phyloP scores from a whole-genome alignment of 2,888 invertebrate genomes.

The Mechanitis messenoides region DNA sequence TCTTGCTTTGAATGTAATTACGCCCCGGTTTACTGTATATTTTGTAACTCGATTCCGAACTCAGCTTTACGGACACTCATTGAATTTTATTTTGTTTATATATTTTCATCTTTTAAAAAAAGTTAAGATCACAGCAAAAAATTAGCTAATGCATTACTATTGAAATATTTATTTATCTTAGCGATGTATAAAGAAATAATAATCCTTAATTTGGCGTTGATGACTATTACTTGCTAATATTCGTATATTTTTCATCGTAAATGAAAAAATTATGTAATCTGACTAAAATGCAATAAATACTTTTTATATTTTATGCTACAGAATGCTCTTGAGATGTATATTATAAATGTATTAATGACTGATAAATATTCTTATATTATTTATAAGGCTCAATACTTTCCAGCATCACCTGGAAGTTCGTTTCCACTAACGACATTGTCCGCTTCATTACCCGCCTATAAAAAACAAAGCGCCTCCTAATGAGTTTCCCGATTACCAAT shows the following conservation, averaged over 20 bases:
- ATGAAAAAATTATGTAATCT: no score
- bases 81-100: conserved; percentile 17
- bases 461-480: conserved; percentile 45
- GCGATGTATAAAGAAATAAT: neutral
- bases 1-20: conserved; percentile 42
- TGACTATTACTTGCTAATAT: no score
- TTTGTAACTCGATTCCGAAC: conserved; percentile 26
- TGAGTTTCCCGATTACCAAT: conserved; percentile 48
- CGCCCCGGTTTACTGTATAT: conserved; percentile 25
- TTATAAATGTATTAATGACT: conserved; percentile 1
- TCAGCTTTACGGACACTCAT: conserved; percentile 20
- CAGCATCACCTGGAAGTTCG: conserved; percentile 19
- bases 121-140: no score
- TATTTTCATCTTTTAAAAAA: conserved; percentile 3
- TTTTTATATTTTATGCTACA: no score
- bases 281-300: no score
- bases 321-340: no score
- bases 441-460: conserved; percentile 43
- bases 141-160: no score
- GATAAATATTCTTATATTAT: conserved; percentile 10
- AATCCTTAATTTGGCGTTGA: conserved; percentile 5
- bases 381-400: neutral
- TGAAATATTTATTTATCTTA: neutral
- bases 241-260: no score
- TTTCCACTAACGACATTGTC: conserved; percentile 38